Evolutionary conservation across 2,888 invertebrate species (phyloP).

Genomic region (Eupithecia dodoneata): DNA sequence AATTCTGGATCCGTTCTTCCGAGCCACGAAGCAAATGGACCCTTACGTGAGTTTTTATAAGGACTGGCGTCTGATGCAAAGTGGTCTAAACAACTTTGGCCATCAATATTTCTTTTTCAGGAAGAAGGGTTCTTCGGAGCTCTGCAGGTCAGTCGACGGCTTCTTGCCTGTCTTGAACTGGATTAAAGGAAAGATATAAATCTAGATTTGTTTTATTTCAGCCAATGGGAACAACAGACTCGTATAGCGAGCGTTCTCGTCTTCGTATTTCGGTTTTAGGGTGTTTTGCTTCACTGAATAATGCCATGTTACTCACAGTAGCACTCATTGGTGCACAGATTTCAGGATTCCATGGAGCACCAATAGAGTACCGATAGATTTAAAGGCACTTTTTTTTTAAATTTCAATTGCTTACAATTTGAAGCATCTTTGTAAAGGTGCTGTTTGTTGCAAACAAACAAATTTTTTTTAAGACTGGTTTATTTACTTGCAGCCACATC

Average conservation of each 20-base stretch:
- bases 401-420: neutral
- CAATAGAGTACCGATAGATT: neutral
- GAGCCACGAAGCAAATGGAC: slow-evolving; percentile 95
- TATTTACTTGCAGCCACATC: slow-evolving; percentile 87
- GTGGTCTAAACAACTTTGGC: slow-evolving; percentile 34
- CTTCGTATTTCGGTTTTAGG: slow-evolving; percentile 8
- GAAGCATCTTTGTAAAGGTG: neutral
- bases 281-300: slow-evolving; percentile 15
- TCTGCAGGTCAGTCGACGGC: slow-evolving; percentile 30
- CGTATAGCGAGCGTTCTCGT: slow-evolving; percentile 4
- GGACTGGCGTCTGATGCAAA: slow-evolving; percentile 13
- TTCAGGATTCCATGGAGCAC: slow-evolving; percentile 9
- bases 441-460: neutral
- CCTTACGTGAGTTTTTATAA: slow-evolving; percentile 89
- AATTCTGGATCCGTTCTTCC: slow-evolving; percentile 96
- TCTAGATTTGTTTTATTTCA: slow-evolving; percentile 25
- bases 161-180: slow-evolving; percentile 16
- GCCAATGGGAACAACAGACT: slow-evolving; percentile 3
- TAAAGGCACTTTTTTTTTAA: neutral
- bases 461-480: neutral
- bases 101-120: slow-evolving; percentile 34
- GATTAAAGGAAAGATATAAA: slow-evolving; percentile 32
- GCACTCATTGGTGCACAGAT: slow-evolving; percentile 28
- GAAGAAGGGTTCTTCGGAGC: slow-evolving; percentile 37
- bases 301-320: slow-evolving; percentile 17